These are phyloP conservation scores for Edolisoma coerulescens DNA, from an alignment of 2,113 vertebrate species.

Conservation along the genomic window DNA sequence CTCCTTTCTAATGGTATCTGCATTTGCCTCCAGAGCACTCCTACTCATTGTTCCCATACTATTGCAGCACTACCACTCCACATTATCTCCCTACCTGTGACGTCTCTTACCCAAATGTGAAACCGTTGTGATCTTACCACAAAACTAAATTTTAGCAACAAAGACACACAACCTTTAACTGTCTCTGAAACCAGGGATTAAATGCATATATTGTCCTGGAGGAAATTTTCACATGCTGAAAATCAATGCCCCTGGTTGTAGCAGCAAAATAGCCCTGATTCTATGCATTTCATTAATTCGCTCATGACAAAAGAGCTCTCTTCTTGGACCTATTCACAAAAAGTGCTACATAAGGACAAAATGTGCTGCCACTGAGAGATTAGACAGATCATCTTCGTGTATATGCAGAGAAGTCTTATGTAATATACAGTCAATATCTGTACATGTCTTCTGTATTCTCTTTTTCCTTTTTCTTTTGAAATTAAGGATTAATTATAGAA, in stretches of 20 bases:
- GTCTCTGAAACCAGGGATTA: neutral
- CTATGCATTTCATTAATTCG: neutral
- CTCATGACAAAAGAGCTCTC: neutral
- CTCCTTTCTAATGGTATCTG: neutral
- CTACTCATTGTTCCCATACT: neutral
- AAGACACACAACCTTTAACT: neutral
- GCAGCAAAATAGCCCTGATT: neutral
- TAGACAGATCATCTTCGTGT: neutral
- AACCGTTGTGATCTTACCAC: neutral
- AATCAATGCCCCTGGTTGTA: fast-evolving
- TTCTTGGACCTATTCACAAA: neutral
- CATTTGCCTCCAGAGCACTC: neutral
- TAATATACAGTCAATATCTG: neutral
- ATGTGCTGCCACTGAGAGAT: neutral
- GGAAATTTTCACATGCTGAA: neutral
- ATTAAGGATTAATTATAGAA: neutral
- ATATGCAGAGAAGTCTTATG: neutral
- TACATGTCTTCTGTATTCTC: neutral
- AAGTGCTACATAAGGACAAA: neutral
- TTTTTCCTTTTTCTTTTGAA: neutral
- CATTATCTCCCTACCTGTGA: neutral
- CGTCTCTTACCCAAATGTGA: neutral
- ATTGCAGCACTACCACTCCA: neutral
- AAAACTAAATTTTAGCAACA: neutral
- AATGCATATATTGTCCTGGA: neutral